A percentile compares a stretch with the other conserved stretches of the same genome.
These are phyloP conservation scores for Discoglossus pictus DNA, from an alignment of 2,797 vertebrate genomes.

Conservation along the genomic window DNA sequence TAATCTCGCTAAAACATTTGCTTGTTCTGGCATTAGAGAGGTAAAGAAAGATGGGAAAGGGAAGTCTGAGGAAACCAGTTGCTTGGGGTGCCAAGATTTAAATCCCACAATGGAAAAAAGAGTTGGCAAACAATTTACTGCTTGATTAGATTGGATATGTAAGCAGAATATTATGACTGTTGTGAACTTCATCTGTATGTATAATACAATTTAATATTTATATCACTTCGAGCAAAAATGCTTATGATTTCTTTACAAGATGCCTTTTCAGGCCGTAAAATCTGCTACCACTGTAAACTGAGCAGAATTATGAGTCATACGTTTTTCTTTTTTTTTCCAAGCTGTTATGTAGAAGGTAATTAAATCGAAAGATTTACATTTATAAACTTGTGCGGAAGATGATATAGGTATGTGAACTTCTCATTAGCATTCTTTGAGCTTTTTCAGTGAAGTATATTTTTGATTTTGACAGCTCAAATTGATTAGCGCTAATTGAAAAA, in stretches of 20 bases:
- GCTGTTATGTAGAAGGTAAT: conserved; percentile 43
- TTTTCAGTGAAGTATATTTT: conserved; percentile 19
- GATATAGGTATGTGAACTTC: conserved; percentile 33
- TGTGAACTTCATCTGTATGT: conserved; percentile 21
- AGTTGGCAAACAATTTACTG: no score
- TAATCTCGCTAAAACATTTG: no score
- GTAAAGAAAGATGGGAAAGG: no score
- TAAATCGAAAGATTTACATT: conserved; percentile 46
- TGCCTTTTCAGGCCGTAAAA: conserved; percentile 24
- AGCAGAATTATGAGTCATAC: conserved; percentile 44
- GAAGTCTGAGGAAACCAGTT: no score
- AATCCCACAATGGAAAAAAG: no score
- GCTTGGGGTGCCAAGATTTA: no score
- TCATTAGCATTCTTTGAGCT: conserved; percentile 42
- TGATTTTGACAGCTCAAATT: conserved; percentile 44
- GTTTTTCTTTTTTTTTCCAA: conserved; percentile 21
- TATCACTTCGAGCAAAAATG: conserved; percentile 8
- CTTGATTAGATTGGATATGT: no score
- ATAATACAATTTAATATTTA: conserved; percentile 28
- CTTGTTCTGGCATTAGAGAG: no score
- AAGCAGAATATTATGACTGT: no score
- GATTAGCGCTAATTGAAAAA: conserved; percentile 50
- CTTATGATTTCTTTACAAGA: conserved; percentile 16
- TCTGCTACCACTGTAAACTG: conserved; percentile 27
- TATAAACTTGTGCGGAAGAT: conserved; percentile 30